Evolutionary conservation across 2,113 vertebrate species (phyloP), one percentile per base, ranked within the genome.

Genomic region (Tachysurus vachellii): DNA sequence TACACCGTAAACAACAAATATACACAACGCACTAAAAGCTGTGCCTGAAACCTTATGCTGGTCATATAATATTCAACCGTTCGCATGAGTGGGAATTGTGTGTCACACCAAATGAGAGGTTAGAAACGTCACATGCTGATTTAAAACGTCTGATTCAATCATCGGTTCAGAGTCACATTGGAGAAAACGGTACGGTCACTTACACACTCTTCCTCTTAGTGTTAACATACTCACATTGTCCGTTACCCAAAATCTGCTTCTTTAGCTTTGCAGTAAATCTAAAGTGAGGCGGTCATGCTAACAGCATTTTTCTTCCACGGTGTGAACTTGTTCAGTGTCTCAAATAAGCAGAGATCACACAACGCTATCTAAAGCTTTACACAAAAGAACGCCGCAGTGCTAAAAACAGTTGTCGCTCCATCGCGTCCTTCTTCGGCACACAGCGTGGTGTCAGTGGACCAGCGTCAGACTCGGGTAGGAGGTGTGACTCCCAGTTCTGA

Each of bases 401-500:
- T 77, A 54, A 77, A 77, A 77, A 77, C 47, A 77, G 47, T 16
- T 23, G 5, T 17, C 21, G 54, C 79, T 80, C 19, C 79, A 10
- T 59, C 79, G 21, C 79, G 31, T 80, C 36, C 8, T 42, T 61
- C 54, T 4, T 80, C 79, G 13, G 56, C 59, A 88, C 71, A 42
- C 86, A 85, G 90, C 68, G 7, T 79, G 81, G 75, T 83, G 8
- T 0, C 64, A 66, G 9, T 53, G 53, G 83, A 64, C 6, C 57
- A 21, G 66, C 54, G 88, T 92, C 90, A 90, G 91, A 91, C 86
- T 62, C 57, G 56, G 28, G 80, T 82, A 82, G 80, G 80, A 82
- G 80, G 80, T 82, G 80, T 62, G 80, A 82, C 80, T 26, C 36
- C 80, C 14, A 80, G 57, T 82, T 82, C 80, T 62, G 31, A 44